Evolutionary conservation across 2,888 invertebrate genomes (phyloP).

Genomic region (Hirtodrosophila duncani): DNA sequence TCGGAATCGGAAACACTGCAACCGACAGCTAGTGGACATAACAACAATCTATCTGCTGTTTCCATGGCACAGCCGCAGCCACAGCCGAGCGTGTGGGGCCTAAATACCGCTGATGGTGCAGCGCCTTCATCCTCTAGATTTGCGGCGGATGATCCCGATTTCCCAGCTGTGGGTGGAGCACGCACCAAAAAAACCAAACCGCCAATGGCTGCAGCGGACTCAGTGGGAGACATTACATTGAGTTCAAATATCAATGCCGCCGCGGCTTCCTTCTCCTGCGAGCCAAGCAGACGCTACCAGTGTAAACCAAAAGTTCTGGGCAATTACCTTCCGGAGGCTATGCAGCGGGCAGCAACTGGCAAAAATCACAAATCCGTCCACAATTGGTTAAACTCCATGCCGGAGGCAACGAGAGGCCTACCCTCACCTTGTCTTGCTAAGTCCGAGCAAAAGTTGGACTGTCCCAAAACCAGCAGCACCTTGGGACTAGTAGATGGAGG

Average conservation of each 20-base stretch:
- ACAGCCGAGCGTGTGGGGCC: background rate
- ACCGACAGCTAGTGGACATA: too few species aligned
- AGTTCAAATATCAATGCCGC: background rate
- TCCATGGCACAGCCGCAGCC: too few species aligned
- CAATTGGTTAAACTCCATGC: conserved; percentile 40
- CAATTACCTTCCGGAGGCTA: conserved; percentile 2
- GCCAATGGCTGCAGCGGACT: background rate
- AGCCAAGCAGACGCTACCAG: too few species aligned
- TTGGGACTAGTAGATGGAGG: background rate
- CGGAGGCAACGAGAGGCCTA: background rate
- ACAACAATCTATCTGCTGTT: too few species aligned
- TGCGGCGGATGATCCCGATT: conserved; percentile 22
- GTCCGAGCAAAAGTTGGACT: background rate
- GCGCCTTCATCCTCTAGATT: background rate
- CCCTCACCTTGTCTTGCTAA: background rate
- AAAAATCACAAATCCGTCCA: conserved; percentile 19
- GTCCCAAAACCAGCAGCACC: background rate
- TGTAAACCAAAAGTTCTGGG: conserved; percentile 8
- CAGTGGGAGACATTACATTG: too few species aligned
- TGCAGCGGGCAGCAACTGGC: background rate
- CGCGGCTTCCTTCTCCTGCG: background rate
- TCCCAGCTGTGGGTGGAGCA: conserved; percentile 25
- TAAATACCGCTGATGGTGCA: background rate
- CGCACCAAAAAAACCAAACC: conserved; percentile 21
- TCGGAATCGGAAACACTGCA: too few species aligned